Percentiles rank a stretch among this genome's conserved stretches.
phyloP scores from a whole-genome alignment of 2,888 invertebrate species.

The Agrenia bidenticulata region DNA sequence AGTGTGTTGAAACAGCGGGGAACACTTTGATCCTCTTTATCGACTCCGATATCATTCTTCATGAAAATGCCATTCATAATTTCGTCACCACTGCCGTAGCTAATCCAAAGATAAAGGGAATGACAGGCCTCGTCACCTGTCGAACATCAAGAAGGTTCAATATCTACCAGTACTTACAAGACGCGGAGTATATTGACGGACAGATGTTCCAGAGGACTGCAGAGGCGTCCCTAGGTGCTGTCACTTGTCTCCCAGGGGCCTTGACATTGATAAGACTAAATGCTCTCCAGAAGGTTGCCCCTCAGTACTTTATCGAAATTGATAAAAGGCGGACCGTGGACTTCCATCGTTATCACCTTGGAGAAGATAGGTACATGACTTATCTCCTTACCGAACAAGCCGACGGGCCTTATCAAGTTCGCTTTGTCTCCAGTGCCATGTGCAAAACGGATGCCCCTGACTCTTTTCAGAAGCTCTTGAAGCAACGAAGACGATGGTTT shows the following conservation, averaged over 20 bases:
- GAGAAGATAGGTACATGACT: conserved; percentile 42
- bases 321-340: conserved; percentile 26
- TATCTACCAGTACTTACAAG: conserved; percentile 35
- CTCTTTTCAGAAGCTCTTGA: conserved; percentile 30
- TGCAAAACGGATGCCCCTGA: conserved; percentile 41
- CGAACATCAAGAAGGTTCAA: conserved; percentile 27
- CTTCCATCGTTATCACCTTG: conserved; percentile 32
- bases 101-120: conserved; percentile 29
- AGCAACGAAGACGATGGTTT: conserved; percentile 40
- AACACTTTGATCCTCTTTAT: conserved; percentile 31
- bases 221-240: conserved; percentile 32
- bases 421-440: conserved; percentile 24
- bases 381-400: conserved; percentile 28
- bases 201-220: conserved; percentile 34
- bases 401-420: conserved; percentile 23
- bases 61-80: conserved; percentile 31
- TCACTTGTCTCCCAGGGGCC: conserved; percentile 37
- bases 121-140: conserved; percentile 37
- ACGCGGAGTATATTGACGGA: conserved; percentile 35
- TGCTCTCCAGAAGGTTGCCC: conserved; percentile 31
- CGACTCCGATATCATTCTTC: conserved; percentile 40
- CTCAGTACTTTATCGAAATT: conserved; percentile 31
- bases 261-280: conserved; percentile 28
- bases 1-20: background rate
- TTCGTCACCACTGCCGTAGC: conserved; percentile 22